phyloP scores from a whole-genome alignment of 2,797 vertebrate genomes.

The Salmo trutta region DNA sequence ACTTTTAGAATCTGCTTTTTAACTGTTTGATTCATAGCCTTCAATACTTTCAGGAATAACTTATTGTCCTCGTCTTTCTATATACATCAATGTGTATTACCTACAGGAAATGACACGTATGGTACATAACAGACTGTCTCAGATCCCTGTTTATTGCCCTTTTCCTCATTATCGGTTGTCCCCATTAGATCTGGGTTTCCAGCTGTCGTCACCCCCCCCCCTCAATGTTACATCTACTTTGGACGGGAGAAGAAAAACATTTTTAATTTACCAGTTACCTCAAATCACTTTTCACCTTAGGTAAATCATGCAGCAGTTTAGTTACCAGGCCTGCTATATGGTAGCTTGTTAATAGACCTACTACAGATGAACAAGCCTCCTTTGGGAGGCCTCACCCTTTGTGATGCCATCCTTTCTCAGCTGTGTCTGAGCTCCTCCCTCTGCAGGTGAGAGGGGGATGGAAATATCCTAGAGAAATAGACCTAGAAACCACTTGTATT shows the following conservation, averaged over 20 bases:
- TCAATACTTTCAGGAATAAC: constrained; percentile 52
- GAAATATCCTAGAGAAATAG: constrained; percentile 7
- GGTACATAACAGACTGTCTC: constrained; percentile 29
- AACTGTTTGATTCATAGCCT: constrained; percentile 53
- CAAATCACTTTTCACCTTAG: too few species aligned
- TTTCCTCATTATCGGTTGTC: constrained; percentile 3
- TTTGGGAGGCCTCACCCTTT: not conserved
- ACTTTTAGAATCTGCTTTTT: constrained; percentile 55
- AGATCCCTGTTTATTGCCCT: not conserved
- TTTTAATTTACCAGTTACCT: not conserved
- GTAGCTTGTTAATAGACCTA: not conserved
- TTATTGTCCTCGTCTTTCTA: constrained; percentile 45
- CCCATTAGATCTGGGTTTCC: constrained; percentile 8
- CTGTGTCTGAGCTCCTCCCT: constrained; percentile 52
- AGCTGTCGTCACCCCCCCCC: too few species aligned
- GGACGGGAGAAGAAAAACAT: not conserved
- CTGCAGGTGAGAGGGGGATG: constrained; percentile 28
- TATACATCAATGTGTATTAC: constrained; percentile 45
- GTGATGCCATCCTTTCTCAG: constrained; percentile 55
- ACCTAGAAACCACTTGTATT: too few species aligned
- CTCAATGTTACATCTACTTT: not conserved
- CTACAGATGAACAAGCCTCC: not conserved
- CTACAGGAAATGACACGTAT: constrained; percentile 19
- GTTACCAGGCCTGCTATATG: not conserved
- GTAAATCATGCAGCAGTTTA: too few species aligned